Conservation (phyloP, 2,888 invertebrate genomes). For the Dynastes grantii region DNA sequence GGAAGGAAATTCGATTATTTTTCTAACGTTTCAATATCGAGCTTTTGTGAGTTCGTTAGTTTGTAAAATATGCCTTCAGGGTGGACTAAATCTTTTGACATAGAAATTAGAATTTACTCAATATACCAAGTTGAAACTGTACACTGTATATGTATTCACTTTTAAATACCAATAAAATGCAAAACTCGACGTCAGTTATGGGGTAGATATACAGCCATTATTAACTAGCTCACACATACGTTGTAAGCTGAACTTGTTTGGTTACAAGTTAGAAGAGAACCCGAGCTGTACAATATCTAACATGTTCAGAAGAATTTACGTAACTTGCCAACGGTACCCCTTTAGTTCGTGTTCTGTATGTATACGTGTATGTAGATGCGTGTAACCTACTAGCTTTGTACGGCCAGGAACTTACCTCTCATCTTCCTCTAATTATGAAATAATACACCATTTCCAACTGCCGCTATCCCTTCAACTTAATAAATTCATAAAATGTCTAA, state of each 20-base stretch:
- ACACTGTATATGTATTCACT: no score
- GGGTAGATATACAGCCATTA: no score
- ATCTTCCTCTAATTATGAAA: constrained; percentile 25
- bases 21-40: not conserved
- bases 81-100: no score
- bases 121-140: no score
- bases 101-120: no score
- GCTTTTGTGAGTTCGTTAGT: no score
- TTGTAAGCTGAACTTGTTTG: constrained; percentile 13
- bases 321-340: constrained; percentile 5
- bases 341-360: not conserved
- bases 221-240: not conserved
- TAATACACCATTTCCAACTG: constrained; percentile 6
- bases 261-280: not conserved
- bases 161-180: no score
- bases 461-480: constrained; percentile 9
- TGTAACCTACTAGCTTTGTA: not conserved
- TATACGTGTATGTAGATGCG: not conserved
- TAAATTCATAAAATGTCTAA: constrained; percentile 25
- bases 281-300: constrained; percentile 1
- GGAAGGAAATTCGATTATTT: constrained; percentile 2
- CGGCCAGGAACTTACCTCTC: not conserved
- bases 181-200: no score
- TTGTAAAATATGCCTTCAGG: no score
- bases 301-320: constrained; percentile 14